A percentile compares a stretch with the other conserved stretches of the same genome.
phyloP scores from a whole-genome alignment of 1,140 invertebrate species.

The Diplogasteroides magnus region DNA sequence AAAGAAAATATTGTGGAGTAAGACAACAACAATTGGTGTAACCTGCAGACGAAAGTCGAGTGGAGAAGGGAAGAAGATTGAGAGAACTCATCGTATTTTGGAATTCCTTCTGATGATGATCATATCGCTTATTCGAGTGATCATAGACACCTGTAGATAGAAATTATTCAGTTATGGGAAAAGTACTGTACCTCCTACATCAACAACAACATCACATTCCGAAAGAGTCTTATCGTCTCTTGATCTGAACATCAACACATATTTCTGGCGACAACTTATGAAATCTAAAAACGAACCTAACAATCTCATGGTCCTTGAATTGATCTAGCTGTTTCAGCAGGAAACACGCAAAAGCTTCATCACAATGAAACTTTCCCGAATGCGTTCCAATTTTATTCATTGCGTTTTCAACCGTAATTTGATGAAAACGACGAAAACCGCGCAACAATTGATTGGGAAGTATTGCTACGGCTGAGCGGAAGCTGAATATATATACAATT shows the following conservation, averaged over 20 bases:
- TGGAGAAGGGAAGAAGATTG: conserved; percentile 56
- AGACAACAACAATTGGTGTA: too few species aligned
- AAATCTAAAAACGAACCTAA: conserved; percentile 61
- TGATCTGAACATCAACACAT: neutral
- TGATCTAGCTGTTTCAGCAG: conserved; percentile 76
- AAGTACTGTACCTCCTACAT: conserved; percentile 71
- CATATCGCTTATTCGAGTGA: conserved; percentile 71
- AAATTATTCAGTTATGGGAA: neutral
- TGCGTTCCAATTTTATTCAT: conserved; percentile 61
- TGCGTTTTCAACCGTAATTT: too few species aligned
- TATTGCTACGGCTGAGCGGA: too few species aligned
- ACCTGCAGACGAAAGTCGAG: conserved; percentile 82
- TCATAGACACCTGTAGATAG: conserved; percentile 66
- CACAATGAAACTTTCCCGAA: conserved; percentile 79
- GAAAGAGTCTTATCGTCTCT: conserved; percentile 67
- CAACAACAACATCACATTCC: conserved; percentile 86
- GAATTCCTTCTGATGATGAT: conserved; percentile 86
- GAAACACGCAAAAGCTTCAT: conserved; percentile 86
- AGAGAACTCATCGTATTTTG: conserved; percentile 65
- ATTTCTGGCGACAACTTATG: neutral
- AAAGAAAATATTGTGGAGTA: too few species aligned
- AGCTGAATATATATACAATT: too few species aligned
- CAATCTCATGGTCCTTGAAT: conserved; percentile 75
- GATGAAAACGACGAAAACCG: too few species aligned
- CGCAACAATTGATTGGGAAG: too few species aligned